phyloP scores from a whole-genome alignment of 2,888 invertebrate species.

The Marasmarcha lunaedactyla region DNA sequence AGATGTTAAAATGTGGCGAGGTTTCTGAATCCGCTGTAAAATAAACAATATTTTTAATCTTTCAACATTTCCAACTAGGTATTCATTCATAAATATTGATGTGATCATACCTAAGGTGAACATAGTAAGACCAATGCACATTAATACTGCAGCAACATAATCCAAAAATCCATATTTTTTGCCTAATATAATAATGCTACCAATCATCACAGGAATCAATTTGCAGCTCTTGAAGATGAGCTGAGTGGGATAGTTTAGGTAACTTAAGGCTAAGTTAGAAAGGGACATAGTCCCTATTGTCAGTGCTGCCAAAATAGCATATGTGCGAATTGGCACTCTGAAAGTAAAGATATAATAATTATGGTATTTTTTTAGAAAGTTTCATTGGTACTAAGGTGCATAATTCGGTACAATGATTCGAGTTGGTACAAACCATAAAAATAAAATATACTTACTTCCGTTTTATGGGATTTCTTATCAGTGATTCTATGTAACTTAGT shows the following conservation, averaged over 20 bases:
- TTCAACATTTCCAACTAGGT: too few species aligned
- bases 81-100: too few species aligned
- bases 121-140: slow-evolving; percentile 91
- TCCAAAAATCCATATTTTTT: slow-evolving; percentile 88
- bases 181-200: slow-evolving; percentile 92
- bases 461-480: slow-evolving; percentile 70
- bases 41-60: slow-evolving; percentile 3
- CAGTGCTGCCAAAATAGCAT: slow-evolving; percentile 84
- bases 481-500: slow-evolving; percentile 83
- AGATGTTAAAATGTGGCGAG: slow-evolving; percentile 78
- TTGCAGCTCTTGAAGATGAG: slow-evolving; percentile 98
- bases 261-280: slow-evolving; percentile 93
- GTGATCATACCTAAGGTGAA: slow-evolving; percentile 88
- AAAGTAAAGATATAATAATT: slow-evolving; percentile 23
- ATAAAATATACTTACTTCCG: slow-evolving; percentile 55
- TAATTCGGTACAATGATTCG: too few species aligned
- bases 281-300: slow-evolving; percentile 97
- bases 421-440: too few species aligned
- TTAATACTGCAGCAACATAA: slow-evolving; percentile 84
- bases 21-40: slow-evolving; percentile 78
- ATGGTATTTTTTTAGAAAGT: neutral
- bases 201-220: slow-evolving; percentile 93
- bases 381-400: too few species aligned
- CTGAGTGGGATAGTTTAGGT: slow-evolving; percentile 96
- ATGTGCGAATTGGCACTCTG: slow-evolving; percentile 87